Evolutionary conservation across 2,113 vertebrate species (phyloP), one percentile per base, ranked within the genome.

Genomic region (Otus sunia): DNA sequence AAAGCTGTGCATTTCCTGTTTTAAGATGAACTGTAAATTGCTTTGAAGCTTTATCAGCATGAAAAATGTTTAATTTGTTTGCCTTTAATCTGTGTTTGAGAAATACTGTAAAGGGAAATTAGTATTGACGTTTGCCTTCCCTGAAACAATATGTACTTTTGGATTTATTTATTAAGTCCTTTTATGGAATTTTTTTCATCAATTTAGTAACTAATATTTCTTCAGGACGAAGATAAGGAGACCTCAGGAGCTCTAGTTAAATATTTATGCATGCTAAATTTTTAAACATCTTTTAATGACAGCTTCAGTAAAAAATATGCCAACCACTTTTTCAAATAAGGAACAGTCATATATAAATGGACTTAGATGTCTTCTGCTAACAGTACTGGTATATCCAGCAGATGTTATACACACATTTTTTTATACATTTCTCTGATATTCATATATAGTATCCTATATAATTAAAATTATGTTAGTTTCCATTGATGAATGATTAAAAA

Each of bases 201-300:
- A 92, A 36, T 87, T 92, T 86, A 95, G 71, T 79, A 78, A 69
- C 55, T 91, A 77, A 83, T 90, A 75, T 91, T 67, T 93, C 78
- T 91, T 82, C 68, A 85, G 37, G 18, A 92, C 26, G 8, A 67
- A 87, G 83, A 92, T 76, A 81, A 81, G 69, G 43, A 91, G 67
- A 83, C 43, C 58, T 90, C n/a, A 43, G 49, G 45, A 94, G 53
- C 34, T 90, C 47, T 73, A 47, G n/a, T 95, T 72, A 97, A 97
- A 95, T 88, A 95, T 94, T 95, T 81, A 96, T 92, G 43, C 55
- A 47, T 68, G 25, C 4, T 97, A 92, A 94, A 94, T 96, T 95
- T 97, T 95, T 92, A 96, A 95, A 84, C 26, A 78, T 63, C 41
- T 73, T 96, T 96, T 93, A 90, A 60, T 86, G 81, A 82, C 39